Percentiles rank a stretch among this genome's conserved stretches.
phyloP scores from a whole-genome alignment of 2,888 invertebrate species.

The Xylocampa areola region DNA sequence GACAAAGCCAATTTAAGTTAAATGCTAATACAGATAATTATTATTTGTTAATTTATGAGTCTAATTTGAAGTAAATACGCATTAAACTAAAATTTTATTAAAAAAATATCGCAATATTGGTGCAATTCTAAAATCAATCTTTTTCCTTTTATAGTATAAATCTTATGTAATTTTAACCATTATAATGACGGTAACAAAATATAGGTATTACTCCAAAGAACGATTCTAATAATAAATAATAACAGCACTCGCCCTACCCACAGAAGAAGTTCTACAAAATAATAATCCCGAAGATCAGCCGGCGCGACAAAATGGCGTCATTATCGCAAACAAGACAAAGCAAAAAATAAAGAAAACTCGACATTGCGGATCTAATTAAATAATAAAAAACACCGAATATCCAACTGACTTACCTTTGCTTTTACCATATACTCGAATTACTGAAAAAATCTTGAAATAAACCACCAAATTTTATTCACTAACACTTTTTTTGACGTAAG shows the following conservation, averaged over 20 bases:
- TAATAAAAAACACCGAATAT: conserved; percentile 27
- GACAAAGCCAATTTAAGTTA: conserved; percentile 11
- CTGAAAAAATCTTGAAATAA: conserved; percentile 73
- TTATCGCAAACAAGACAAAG: conserved; percentile 82
- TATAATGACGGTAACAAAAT: conserved; percentile 39
- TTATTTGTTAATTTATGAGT: conserved; percentile 8
- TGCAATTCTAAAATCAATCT: conserved; percentile 56
- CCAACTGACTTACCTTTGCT: conserved; percentile 66
- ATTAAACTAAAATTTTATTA: conserved; percentile 37
- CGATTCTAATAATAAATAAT: conserved; percentile 61
- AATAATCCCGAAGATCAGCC: conserved; percentile 86
- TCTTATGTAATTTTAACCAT: conserved; percentile 57
- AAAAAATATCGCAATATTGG: conserved; percentile 42
- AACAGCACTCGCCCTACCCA: conserved; percentile 66
- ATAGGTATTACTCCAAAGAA: conserved; percentile 46
- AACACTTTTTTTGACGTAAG: conserved; percentile 84
- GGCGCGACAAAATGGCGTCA: conserved; percentile 90
- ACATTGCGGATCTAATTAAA: conserved; percentile 6
- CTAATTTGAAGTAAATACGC: conserved; percentile 18
- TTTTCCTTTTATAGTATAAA: conserved; percentile 45
- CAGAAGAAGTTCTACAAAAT: conserved; percentile 74
- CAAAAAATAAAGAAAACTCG: conserved; percentile 58
- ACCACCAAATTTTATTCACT: conserved; percentile 80
- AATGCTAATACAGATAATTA: conserved; percentile 6
- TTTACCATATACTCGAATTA: conserved; percentile 73